Evolutionary conservation across 1,140 invertebrate species (phyloP).

Genomic region (Dufourea novaeangliae): DNA sequence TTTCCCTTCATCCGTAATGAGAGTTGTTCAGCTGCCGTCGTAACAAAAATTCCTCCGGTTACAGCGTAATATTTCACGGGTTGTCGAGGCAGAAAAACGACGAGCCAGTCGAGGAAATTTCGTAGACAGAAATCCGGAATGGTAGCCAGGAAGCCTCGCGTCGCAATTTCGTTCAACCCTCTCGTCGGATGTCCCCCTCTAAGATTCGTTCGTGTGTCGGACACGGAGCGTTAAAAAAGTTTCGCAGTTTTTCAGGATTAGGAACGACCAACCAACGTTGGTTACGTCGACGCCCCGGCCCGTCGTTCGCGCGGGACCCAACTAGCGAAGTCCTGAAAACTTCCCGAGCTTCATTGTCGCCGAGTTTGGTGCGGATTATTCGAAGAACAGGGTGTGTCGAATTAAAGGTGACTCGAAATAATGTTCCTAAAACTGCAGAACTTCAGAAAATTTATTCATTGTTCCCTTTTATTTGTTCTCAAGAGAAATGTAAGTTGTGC

Average conservation of each 20-base stretch:
- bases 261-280: neutral
- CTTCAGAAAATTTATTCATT: neutral
- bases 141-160: conserved; percentile 3
- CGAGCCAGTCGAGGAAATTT: neutral
- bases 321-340: neutral
- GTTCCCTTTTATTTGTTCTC: too few relatives aligned
- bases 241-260: conserved; percentile 27
- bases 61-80: neutral
- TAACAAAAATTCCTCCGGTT: neutral
- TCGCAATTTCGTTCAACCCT: neutral
- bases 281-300: neutral
- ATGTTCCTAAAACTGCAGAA: neutral
- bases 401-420: neutral
- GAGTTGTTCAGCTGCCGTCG: too few relatives aligned
- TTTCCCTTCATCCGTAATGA: too few relatives aligned
- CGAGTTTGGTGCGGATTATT: neutral
- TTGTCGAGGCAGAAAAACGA: neutral
- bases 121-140: neutral
- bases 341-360: neutral
- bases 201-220: neutral
- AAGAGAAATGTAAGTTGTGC: too few relatives aligned
- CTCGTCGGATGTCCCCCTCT: neutral
- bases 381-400: neutral
- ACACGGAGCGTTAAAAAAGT: conserved; percentile 5
- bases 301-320: neutral